Percentiles rank a stretch among this genome's conserved stretches.
Evolutionary conservation across 2,797 vertebrate species (phyloP).

Genomic region (Sarcophilus harrisii): DNA sequence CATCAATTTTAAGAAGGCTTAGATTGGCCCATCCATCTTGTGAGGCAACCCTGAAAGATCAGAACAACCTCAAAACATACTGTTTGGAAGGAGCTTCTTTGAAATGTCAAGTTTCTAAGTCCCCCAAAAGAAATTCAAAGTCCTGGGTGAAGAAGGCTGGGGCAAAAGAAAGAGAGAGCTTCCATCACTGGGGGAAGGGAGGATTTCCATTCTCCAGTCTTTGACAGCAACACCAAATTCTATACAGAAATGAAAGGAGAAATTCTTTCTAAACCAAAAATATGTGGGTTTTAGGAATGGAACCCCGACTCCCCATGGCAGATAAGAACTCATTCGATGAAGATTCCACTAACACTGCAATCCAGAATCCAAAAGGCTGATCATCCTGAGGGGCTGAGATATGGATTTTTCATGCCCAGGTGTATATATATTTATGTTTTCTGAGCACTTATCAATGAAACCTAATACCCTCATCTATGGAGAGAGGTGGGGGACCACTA

Average conservation of each 20-base stretch:
- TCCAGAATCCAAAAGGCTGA: not conserved
- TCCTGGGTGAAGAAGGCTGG: not conserved
- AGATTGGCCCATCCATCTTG: not conserved
- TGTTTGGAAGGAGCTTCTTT: not conserved
- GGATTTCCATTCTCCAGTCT: not conserved
- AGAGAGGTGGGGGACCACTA: not conserved
- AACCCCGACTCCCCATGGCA: not conserved
- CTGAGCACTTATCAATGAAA: not conserved
- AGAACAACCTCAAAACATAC: not conserved
- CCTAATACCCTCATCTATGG: not conserved
- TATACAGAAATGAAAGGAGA: not conserved
- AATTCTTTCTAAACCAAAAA: not conserved
- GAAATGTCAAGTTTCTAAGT: not conserved
- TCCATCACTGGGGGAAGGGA: not conserved
- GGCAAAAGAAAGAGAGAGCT: not conserved
- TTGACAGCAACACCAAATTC: not conserved
- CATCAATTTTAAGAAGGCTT: not conserved
- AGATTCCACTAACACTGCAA: not conserved
- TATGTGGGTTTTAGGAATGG: not conserved
- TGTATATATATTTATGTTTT: not conserved
- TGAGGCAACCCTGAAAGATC: rapidly evolving
- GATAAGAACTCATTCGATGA: not conserved
- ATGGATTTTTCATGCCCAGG: not conserved
- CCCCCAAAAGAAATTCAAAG: not conserved
- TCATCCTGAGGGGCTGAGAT: not conserved